These are phyloP conservation scores for Dasyornis broadbenti DNA, from an alignment of 2,113 vertebrate genomes.

Conservation along the genomic window DNA sequence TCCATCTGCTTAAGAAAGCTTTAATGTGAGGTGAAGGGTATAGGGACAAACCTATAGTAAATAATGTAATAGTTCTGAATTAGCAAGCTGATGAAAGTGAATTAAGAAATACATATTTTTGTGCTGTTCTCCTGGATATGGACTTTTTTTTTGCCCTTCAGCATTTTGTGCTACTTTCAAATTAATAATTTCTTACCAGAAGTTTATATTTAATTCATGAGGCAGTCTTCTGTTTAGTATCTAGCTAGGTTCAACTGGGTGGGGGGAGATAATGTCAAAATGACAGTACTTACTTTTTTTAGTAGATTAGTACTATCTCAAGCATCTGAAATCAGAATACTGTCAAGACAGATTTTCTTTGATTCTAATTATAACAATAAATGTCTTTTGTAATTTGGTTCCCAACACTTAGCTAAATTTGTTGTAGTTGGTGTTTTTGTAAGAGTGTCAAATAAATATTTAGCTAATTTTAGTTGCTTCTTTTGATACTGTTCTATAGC, in stretches of 20 bases:
- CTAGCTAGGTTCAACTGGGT: background rate
- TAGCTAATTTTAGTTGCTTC: background rate
- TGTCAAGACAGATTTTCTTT: background rate
- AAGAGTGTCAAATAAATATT: background rate
- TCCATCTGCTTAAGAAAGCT: background rate
- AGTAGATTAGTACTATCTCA: background rate
- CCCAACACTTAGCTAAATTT: background rate
- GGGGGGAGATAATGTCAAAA: background rate
- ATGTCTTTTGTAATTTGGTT: background rate
- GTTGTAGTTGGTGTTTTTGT: background rate
- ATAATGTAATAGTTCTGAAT: background rate
- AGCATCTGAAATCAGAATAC: background rate
- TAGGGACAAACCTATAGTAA: background rate
- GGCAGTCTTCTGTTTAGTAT: background rate
- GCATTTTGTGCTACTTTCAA: background rate
- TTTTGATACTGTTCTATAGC: background rate
- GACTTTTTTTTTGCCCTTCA: background rate
- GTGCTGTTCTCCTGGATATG: background rate
- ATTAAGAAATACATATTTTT: background rate
- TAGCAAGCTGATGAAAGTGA: background rate
- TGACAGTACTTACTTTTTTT: background rate
- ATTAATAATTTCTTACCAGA: conserved; percentile 19
- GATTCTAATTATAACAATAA: background rate
- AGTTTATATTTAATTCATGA: conserved; percentile 12
- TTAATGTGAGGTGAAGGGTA: background rate